Base-by-base conservation (phyloP, 1,140 invertebrate species). In the Megalopta genalis region DNA sequence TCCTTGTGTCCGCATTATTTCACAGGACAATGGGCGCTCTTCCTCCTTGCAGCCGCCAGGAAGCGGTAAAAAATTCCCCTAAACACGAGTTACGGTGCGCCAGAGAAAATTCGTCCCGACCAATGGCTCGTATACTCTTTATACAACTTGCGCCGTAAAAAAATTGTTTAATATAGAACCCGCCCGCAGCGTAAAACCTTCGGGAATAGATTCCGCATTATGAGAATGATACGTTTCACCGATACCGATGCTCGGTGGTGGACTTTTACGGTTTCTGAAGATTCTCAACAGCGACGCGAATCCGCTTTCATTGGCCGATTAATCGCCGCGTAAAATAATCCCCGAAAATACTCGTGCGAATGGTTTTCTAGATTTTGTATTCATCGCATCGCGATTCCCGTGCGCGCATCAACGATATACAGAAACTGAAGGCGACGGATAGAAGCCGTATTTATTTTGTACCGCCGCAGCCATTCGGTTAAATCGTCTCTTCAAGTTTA, bases 91-190 rank as follows among this genome's bases (percentile, higher is more conserved):
- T 66, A 46, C 64, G 21, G n/a, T 16, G 39, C 64, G 63, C 32
- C 7, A 10, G 9, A 49, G 64, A 23, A 49, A 66, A 49, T 66
- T 23, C 64, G 21, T 42, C 0, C n/a, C 64, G 27, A 4, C 37
- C 64, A n/a, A 66, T 66, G 42, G 42, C 18, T 42, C 64, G 64
- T 66, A 66, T 66, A 66, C 64, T 66, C 37, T 42, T 42, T 49
- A 49, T 32, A 66, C 9, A n/a, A 66, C 10, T 37, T n/a, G n/a
- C 23, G 2, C n/a, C 64, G 23, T 66, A 49, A 66, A 49, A 42
- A 66, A 39, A 49, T 66, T 66, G 37, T 46, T 49, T 49, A 66
- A 23, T 49, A 66, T 42, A 39, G 37, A 63, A 32, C 60, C n/a
- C n/a, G 37, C 18, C 60, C 60, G 60, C 37, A 37, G 18, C 60